Conservation (phyloP, 2,888 invertebrate species). For the Cantharis nigra region DNA sequence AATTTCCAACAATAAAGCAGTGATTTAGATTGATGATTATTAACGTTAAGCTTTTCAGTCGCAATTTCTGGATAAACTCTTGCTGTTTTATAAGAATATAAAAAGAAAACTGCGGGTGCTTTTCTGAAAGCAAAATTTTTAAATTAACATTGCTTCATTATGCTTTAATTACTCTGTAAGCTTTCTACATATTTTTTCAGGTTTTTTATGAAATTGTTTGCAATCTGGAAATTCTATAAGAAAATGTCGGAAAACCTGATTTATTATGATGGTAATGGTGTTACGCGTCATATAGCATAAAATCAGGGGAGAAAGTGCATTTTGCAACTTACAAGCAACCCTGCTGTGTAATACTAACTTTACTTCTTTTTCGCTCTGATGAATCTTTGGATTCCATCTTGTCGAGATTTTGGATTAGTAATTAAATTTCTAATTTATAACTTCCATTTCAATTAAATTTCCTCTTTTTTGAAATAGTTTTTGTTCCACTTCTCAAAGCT, state of each 20-base stretch:
- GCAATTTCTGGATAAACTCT: neutral
- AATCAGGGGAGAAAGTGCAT: constrained; percentile 30
- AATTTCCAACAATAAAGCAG: constrained; percentile 2
- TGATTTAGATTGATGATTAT: constrained; percentile 3
- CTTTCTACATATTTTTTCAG: neutral
- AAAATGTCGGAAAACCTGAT: constrained; percentile 30
- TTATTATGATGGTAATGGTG: constrained; percentile 34
- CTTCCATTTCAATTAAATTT: neutral
- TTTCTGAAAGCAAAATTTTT: neutral
- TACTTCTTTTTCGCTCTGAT: neutral
- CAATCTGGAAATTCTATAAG: constrained; percentile 9
- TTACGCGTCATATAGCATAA: constrained; percentile 35
- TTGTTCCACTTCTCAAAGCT: neutral
- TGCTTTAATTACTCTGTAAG: constrained; percentile 5
- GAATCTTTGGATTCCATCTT: neutral
- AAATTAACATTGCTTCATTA: neutral
- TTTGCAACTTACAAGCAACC: constrained; percentile 23
- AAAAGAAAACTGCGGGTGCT: neutral
- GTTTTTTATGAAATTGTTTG: neutral
- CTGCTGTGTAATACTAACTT: neutral
- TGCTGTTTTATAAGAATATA: neutral
- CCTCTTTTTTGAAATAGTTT: neutral
- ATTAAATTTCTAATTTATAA: neutral
- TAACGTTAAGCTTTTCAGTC: neutral
- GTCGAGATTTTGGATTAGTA: neutral